Evolutionary conservation across 2,113 vertebrate species (phyloP), one percentile per base, ranked within the genome.

Genomic region (Grantiella picta): DNA sequence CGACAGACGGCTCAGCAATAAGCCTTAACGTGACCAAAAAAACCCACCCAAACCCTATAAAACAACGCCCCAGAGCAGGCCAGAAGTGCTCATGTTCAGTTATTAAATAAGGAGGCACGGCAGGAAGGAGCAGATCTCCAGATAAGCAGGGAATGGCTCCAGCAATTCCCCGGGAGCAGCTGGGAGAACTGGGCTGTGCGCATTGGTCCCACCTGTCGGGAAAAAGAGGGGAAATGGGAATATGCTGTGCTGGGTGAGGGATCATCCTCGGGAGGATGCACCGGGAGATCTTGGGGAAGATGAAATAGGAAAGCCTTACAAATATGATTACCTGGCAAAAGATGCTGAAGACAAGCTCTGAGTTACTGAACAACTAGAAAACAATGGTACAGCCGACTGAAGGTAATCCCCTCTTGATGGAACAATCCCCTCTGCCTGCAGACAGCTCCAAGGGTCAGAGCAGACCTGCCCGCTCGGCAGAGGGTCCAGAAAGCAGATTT

Each of bases 1-100:
- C 17, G 94, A 84, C 94, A 96, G 95, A 92, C 63, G 82, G 59
- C 78, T 93, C 73, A 23, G 75, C 86, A 89, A 91, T 57, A 57
- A 90, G 66, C 71, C 71, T 73, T 29, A 40, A 72, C 82, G 90
- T 60, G 49, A 60, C 75, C 75, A 60, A 72, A 53, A 57, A 64
- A 7, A 2, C 10, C 75, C 44, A 44, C 18, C 38, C 52, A 53
- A 81, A 57, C 9, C 22, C 60, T 45, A 24, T 8, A 17, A 60
- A 92, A 50, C 56, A 50, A 24, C 5, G 19, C 6, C 25, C 25
- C 27, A 11, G 11, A 81, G 45, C 64, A 59, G 86, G 75, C 54
- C 42, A 70, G 56, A 29, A 90, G 73, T 9, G 28, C 59, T 85
- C 14, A 21, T 52, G 60, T 54, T 76, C 45, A 42, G 64, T 70